phyloP scores from a whole-genome alignment of 30 jellyfish, hydroid and myxozoan genomes.

The Hydractinia symbiolongicarpus region DNA sequence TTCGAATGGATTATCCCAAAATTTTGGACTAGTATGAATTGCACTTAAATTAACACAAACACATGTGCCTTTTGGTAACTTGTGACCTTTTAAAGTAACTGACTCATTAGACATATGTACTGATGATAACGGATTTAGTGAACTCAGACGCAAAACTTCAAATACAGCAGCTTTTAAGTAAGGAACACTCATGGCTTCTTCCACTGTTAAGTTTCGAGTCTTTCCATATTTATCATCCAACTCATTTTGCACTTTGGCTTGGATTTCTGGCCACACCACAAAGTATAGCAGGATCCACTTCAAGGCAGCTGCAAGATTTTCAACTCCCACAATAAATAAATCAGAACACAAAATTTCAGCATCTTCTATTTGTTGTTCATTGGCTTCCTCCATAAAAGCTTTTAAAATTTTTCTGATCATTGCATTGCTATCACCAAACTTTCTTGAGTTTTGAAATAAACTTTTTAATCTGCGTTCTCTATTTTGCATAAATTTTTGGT shows the following conservation, averaged over 20 bases:
- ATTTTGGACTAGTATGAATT: conserved; percentile 6
- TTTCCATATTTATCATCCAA: not conserved
- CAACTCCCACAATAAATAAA: conserved; percentile 10
- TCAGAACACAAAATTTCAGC: conserved; percentile 20
- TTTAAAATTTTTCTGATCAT: not conserved
- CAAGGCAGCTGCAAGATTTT: conserved; percentile 10
- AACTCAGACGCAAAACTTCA: conserved; percentile 14
- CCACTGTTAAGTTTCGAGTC: conserved; percentile 4
- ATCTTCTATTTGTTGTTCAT: not conserved
- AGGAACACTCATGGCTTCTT: conserved; percentile 15
- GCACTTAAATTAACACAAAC: conserved; percentile 15
- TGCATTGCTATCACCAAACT: not conserved
- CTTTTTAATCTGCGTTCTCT: not conserved
- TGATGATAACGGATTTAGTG: conserved; percentile 17
- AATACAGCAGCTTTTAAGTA: conserved; percentile 15
- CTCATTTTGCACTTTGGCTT: not conserved
- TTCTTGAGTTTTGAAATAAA: conserved; percentile 1
- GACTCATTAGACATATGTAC: conserved; percentile 4
- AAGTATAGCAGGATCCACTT: conserved; percentile 9
- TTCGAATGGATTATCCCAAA: conserved; percentile 17
- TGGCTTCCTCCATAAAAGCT: not conserved
- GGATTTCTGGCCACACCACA: conserved; percentile 19
- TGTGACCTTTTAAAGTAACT: conserved; percentile 11
- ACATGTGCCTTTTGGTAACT: conserved; percentile 16
- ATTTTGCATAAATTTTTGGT: not conserved